Evolutionary conservation across 2,888 invertebrate species (phyloP).

Genomic region (Ichneumoninae sp.): DNA sequence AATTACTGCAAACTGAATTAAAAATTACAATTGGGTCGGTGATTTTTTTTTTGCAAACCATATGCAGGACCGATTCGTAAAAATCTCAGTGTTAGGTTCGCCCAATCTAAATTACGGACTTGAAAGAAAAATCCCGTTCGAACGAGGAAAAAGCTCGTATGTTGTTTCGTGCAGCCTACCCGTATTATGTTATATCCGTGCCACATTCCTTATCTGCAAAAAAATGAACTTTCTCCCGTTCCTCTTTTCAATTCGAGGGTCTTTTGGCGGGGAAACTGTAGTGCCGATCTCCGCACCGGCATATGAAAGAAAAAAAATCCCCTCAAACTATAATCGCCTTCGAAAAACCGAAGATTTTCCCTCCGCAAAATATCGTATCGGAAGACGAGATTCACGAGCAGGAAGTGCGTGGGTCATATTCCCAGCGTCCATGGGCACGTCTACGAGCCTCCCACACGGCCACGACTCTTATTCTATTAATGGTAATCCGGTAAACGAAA

Average conservation of each 20-base stretch:
- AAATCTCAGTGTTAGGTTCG: neutral
- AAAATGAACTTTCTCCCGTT: too few relatives aligned
- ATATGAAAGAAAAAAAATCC: neutral
- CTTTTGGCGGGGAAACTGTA: neutral
- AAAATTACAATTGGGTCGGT: too few relatives aligned
- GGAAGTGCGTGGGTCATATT: constrained; percentile 52
- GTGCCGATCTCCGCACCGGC: neutral
- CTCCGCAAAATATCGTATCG: neutral
- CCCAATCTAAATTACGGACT: constrained; percentile 7
- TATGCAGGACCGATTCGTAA: neutral
- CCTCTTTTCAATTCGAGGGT: too few relatives aligned
- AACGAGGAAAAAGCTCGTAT: neutral
- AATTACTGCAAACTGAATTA: too few relatives aligned
- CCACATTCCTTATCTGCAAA: neutral
- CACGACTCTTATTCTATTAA: constrained; percentile 56
- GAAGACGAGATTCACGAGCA: constrained; percentile 32
- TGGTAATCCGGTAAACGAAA: constrained; percentile 58
- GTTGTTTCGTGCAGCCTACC: neutral
- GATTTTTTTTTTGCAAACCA: too few relatives aligned
- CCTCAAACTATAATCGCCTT: neutral
- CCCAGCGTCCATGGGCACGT: constrained; percentile 7
- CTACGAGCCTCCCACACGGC: constrained; percentile 16
- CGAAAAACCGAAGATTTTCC: neutral
- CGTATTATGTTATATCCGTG: neutral
- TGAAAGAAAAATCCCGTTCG: neutral